Evolutionary conservation across 1,140 invertebrate species (phyloP), one percentile per base, ranked within the genome.

Genomic region (Sycophaga agraensis): DNA sequence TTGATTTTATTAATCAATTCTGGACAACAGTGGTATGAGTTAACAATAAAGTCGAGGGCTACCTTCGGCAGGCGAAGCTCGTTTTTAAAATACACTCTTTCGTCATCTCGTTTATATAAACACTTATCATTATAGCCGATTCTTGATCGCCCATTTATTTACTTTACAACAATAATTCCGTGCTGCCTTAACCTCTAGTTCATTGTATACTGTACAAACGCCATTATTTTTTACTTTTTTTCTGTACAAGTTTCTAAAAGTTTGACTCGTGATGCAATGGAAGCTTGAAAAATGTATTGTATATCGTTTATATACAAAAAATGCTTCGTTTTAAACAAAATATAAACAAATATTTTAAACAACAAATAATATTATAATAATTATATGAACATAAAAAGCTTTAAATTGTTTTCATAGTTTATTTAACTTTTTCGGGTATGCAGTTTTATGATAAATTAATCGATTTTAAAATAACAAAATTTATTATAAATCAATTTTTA

Each of bases 131-230:
- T 68, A 71, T 59, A 64, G 64, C 65, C 35, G 53, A 42, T 37
- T 54, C 39, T n/a, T 43, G 16, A 59, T 54, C 28, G 35, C 43
- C 35, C 49, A 26, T 62, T 53, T 24, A 56, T 57, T 61, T 55
- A 57, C 21, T 48, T 53, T 57, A 51, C 49, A 60, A 65, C 43
- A 48, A 51, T 61, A 57, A 45, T 53, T 48, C 43, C 21, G 35
- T 61, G 43, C 40, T 51, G 43, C 37, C 26, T 50, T 56, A 56
- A 49, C 42, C 4, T 12, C 22, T 68, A 68, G 37, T 71, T 70
- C 66, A 69, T 72, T 70, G 72, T 70, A 69, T 70, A 70, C 69
- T 78, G 74, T 78, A 78, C 76, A 78, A 76, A 75, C 66, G 65
- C 70, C 74, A 77, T 63, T 62, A 67, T 51, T 19, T 2, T 62